Evolutionary conservation across 1,140 invertebrate genomes (phyloP).

Genomic region (Pseudomyrmex flavicornis): DNA sequence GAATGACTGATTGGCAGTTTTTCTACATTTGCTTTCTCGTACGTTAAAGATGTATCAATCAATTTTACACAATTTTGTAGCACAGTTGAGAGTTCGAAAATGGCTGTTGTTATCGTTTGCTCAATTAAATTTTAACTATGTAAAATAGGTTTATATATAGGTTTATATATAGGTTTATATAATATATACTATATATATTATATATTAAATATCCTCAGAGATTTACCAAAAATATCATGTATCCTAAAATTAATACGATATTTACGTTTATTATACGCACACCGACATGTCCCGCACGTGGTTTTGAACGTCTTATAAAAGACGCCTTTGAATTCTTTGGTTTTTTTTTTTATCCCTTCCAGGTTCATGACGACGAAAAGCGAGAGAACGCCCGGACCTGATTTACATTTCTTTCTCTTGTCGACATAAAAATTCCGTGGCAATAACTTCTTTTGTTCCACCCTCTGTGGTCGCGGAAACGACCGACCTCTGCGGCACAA

Average conservation of each 20-base stretch:
- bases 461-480: constrained; percentile 75
- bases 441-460: constrained; percentile 85
- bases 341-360: constrained; percentile 25
- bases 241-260: too few species aligned
- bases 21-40: background rate
- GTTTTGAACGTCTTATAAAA: constrained; percentile 55
- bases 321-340: constrained; percentile 57
- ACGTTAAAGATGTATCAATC: background rate
- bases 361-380: constrained; percentile 59
- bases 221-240: too few species aligned
- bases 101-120: background rate
- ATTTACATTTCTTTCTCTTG: constrained; percentile 84
- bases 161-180: too few species aligned
- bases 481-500: constrained; percentile 73
- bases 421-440: constrained; percentile 84
- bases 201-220: too few species aligned
- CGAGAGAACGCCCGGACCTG: constrained; percentile 76
- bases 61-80: background rate
- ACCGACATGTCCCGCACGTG: too few species aligned
- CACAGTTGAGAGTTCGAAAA: background rate
- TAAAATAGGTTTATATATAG: background rate
- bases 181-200: too few species aligned
- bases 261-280: too few species aligned
- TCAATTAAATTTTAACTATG: background rate
- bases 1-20: constrained; percentile 54